phyloP scores from a whole-genome alignment of 2,888 invertebrate genomes.

The Sphaerophoria taeniata region DNA sequence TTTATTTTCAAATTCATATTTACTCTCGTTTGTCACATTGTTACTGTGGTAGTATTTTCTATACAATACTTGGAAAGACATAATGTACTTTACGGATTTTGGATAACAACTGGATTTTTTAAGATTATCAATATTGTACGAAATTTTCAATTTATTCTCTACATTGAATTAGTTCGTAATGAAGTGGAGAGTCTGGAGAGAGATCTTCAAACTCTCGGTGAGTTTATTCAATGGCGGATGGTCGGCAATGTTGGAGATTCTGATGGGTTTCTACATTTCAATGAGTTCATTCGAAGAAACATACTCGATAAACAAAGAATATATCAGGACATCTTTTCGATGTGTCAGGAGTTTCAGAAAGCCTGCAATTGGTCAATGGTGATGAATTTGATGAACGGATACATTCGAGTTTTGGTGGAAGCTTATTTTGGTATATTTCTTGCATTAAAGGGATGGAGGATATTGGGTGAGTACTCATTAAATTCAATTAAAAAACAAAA shows the following conservation, averaged over 20 bases:
- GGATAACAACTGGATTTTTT: neutral
- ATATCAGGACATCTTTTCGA: conserved; percentile 76
- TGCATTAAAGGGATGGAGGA: neutral
- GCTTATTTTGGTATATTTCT: conserved; percentile 76
- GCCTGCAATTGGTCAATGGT: conserved; percentile 77
- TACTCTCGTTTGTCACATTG: neutral
- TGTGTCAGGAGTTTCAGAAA: conserved; percentile 76
- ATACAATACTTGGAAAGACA: neutral
- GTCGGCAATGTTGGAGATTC: conserved; percentile 57
- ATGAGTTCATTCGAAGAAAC: conserved; percentile 76
- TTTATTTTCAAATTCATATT: neutral
- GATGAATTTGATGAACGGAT: conserved; percentile 76
- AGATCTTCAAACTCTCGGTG: conserved; percentile 76
- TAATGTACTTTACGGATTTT: neutral
- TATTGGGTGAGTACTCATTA: conserved; percentile 1
- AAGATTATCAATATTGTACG: conserved; percentile 65
- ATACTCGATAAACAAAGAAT: conserved; percentile 76
- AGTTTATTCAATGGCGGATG: conserved; percentile 77
- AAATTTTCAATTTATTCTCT: conserved; percentile 77
- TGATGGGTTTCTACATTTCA: conserved; percentile 75
- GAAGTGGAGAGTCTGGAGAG: conserved; percentile 76
- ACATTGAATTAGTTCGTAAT: conserved; percentile 77
- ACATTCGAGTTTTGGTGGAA: conserved; percentile 75
- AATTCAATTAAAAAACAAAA: too few species aligned
- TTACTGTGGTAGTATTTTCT: neutral